Conservation (phyloP, 2,113 vertebrate genomes). For the Hydrolagus affinis region DNA sequence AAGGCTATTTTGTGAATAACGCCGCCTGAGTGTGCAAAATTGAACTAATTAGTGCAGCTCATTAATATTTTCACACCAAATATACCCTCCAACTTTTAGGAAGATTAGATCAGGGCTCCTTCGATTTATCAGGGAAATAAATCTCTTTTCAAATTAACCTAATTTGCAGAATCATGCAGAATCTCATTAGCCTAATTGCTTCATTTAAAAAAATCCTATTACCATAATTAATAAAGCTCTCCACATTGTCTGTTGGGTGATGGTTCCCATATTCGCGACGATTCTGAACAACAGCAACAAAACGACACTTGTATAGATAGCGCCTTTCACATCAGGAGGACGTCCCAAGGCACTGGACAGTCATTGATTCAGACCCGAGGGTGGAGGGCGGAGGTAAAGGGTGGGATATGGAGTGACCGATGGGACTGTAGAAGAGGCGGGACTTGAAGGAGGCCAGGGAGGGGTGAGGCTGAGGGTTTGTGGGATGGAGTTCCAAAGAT, state of each 20-base stretch:
- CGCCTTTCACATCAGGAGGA: too few species aligned
- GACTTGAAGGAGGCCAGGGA: too few species aligned
- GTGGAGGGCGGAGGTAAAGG: too few species aligned
- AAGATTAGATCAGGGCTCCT: background rate
- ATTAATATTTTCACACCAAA: background rate
- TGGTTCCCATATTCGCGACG: background rate
- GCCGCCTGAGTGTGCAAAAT: background rate
- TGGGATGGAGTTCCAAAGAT: too few species aligned
- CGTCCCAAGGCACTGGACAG: too few species aligned
- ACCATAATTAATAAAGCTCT: slow-evolving; percentile 12
- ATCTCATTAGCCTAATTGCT: slow-evolving; percentile 10
- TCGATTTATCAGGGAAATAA: background rate
- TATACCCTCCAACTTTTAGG: background rate
- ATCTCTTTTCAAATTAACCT: slow-evolving; percentile 13
- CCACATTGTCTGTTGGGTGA: background rate
- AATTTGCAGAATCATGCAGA: background rate
- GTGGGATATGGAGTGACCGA: too few species aligned
- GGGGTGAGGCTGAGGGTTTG: too few species aligned
- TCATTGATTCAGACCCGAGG: too few species aligned
- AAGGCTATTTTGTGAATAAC: background rate
- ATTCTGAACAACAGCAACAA: too few species aligned
- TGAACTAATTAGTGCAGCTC: background rate
- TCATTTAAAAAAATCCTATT: background rate
- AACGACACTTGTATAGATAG: too few species aligned
- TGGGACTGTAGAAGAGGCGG: too few species aligned